Base-by-base conservation (phyloP, 2,797 vertebrate species). In the Chaenodraco wilsoni region DNA sequence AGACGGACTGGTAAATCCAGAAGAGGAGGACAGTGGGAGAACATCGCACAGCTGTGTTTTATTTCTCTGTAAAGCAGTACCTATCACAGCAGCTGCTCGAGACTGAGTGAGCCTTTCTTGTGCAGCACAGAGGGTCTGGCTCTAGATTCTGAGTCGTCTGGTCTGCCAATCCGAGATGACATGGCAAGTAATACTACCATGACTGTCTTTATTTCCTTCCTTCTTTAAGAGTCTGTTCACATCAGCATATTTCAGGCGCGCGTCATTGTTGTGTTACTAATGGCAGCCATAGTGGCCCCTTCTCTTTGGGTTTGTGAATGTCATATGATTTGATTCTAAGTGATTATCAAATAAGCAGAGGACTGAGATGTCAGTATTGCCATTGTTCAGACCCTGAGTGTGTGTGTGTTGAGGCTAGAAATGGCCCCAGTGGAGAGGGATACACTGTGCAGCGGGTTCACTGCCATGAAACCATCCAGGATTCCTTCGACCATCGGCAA, bases 181-280 rank as follows among this genome's bases (percentile, higher is more conserved):
- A 83, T 62, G 84, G 88, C 69, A 89, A 91, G 90, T 89, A 86
- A 87, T 63, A n/a, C 78, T 84, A 55, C n/a, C 87, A 82, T 92
- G 85, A 78, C 84, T 61, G 49, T 78, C 45, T 88, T 68, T 74
- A 67, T 79, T 83, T 88, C 69, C 81, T 86, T 85, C 75, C 59
- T 46, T 84, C 65, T 79, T 37, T 72, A 65, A 66, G 65, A 68
- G 58, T 71, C 73, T 85, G 79, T 84, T 84, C 45, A 75, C 80
- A 46, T 88, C 86, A 78, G 84, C 90, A 89, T 93, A 91, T 85
- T 82, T 74, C 27, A 48, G 45, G 17, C 48, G 16, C 59, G 58
- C 19, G 59, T 89, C 85, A 89, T 40, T 51, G 16, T 27, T 64
- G 52, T 67, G 66, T 71, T 61, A 31, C 67, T 54, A 46, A 79